A percentile compares a stretch with the other conserved stretches of the same genome.
phyloP scores from a whole-genome alignment of 2,797 vertebrate genomes.

The Cryptoprocta ferox region DNA sequence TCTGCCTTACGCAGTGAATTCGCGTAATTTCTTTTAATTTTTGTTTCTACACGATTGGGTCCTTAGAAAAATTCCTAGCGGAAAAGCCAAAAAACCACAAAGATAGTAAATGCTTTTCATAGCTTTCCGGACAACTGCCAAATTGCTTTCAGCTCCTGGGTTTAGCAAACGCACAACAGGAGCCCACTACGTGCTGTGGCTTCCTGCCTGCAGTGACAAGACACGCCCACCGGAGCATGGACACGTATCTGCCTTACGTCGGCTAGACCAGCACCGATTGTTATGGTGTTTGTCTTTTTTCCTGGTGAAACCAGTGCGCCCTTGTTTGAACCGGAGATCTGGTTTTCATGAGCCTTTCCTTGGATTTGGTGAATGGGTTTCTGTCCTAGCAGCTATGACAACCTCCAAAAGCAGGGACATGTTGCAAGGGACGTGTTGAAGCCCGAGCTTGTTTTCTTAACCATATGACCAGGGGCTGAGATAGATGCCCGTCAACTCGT shows the following conservation, averaged over 20 bases:
- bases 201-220: not conserved
- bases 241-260: fast-evolving
- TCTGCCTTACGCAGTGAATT: not conserved
- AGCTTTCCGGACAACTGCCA: not conserved
- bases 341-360: not conserved
- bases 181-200: not conserved
- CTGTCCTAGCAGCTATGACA: not conserved
- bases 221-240: not conserved
- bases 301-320: not conserved
- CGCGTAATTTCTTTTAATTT: not conserved
- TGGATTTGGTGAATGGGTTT: not conserved
- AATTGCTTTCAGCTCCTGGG: not conserved
- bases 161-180: not conserved
- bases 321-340: not conserved
- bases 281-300: not conserved
- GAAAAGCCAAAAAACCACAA: not conserved
- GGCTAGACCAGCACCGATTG: too few relatives aligned
- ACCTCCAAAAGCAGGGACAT: not conserved
- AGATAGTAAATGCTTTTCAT: not conserved
- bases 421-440: not conserved
- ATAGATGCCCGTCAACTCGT: fast-evolving
- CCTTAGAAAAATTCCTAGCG: not conserved
- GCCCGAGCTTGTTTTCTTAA: not conserved
- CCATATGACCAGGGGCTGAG: not conserved
- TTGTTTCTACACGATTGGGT: not conserved